Base-by-base conservation (phyloP, 2,113 vertebrate species). In the Otocyon megalotis region DNA sequence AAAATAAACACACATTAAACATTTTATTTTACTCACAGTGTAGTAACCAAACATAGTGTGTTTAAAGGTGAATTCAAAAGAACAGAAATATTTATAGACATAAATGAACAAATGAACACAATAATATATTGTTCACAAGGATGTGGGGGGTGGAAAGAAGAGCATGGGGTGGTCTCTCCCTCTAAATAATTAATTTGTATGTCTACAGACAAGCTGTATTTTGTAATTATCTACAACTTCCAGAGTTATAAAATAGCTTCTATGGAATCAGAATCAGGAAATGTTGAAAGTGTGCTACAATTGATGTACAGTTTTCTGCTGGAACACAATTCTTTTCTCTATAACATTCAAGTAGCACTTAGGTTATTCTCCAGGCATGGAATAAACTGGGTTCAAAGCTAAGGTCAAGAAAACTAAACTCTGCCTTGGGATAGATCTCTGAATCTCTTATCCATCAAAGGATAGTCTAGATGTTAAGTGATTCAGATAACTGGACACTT, bases 321-420 rank as follows among this genome's bases (percentile, higher is more conserved):
- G 20, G 85, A 60, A 50, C 19, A 67, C 11, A n/a, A 22, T 63
- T 88, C 81, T 60, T 26, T 94, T 81, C 26, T 10, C 5, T 58
- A 16, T 13, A 28, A 7, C 20, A 83, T 17, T 58, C 35, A 93
- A 9, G 17, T 50, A 58, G 8, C 17, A 16, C 20, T 67, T 50
- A 56, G 1, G n/a, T 54, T n/a, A 81, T 22, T 74, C 13, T 67
- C 22, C 24, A 90, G 50, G 32, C 20, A 63, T 60, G 30, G 11
- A 20, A 30, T 58, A n/a, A 86, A 43, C 32, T 82, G 8, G 10
- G 62, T 93, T 90, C 87, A 97, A 96, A 97, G 67, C 82, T 93
- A 87, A 97, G 94, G 93, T 94, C 93, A 95, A 96, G 76, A 97
- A 91, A 97, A 97, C 65, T 95, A 88, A 96, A 89, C 88, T 96